phyloP scores from a whole-genome alignment of 2,888 invertebrate genomes.

The Drosophila subquinaria region DNA sequence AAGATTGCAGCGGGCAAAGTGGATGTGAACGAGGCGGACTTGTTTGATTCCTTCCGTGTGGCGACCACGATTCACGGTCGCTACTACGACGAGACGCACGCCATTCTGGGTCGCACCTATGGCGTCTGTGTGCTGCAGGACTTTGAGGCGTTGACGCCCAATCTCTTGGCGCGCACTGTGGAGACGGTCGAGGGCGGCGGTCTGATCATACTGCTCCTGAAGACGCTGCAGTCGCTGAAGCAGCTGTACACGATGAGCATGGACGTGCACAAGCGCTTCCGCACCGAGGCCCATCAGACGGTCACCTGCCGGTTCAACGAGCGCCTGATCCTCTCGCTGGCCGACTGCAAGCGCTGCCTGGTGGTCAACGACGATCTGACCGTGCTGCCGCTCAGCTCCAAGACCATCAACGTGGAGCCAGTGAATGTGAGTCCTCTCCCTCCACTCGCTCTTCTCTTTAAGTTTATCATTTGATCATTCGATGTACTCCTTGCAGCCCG shows the following conservation, averaged over 20 bases:
- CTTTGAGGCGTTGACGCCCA: slow-evolving; percentile 99
- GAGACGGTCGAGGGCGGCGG: slow-evolving; percentile 99
- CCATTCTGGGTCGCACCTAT: slow-evolving; percentile 98
- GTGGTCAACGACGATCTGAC: slow-evolving; percentile 97
- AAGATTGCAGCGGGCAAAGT: slow-evolving; percentile 95
- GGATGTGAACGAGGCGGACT: slow-evolving; percentile 96
- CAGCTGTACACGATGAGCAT: slow-evolving; percentile 98
- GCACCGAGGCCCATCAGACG: slow-evolving; percentile 97
- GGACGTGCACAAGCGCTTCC: slow-evolving; percentile 97
- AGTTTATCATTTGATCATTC: too few relatives aligned
- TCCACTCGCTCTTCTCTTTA: background rate
- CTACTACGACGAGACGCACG: slow-evolving; percentile 98
- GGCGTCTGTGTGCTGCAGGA: slow-evolving; percentile 98
- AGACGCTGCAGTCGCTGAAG: slow-evolving; percentile 93
- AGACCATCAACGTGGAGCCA: slow-evolving; percentile 92
- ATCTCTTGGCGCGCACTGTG: slow-evolving; percentile 97
- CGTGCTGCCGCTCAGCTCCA: slow-evolving; percentile 96
- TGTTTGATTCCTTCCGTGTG: slow-evolving; percentile 97
- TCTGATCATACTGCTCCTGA: slow-evolving; percentile 94
- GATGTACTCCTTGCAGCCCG: slow-evolving; percentile 57
- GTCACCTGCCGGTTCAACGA: slow-evolving; percentile 98
- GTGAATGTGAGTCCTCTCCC: slow-evolving; percentile 86
- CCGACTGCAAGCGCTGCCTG: slow-evolving; percentile 94
- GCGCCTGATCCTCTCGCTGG: slow-evolving; percentile 95
- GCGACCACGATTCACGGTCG: slow-evolving; percentile 98